Percentiles rank a stretch among this genome's conserved stretches.
Evolutionary conservation across 2,797 vertebrate species (phyloP).

Genomic region (Acrossocheilus wenchowensis): DNA sequence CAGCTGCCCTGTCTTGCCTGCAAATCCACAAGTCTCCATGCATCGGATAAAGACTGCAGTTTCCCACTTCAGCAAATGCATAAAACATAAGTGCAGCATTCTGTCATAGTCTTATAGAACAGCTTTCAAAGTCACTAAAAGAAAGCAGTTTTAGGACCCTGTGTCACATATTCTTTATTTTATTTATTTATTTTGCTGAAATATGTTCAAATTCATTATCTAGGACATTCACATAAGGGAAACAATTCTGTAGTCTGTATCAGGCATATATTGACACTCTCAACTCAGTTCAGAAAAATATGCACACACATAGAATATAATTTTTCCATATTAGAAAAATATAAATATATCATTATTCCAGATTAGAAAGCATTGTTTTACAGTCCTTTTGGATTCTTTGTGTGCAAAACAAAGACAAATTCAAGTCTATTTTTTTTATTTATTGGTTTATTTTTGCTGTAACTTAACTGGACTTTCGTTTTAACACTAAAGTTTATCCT

Average conservation of each 20-base stretch:
- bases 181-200: neutral
- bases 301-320: neutral
- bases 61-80: neutral
- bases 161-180: neutral
- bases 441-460: neutral
- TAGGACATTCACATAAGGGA: neutral
- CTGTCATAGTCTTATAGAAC: neutral
- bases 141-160: neutral
- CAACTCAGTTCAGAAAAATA: neutral
- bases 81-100: constrained; percentile 10
- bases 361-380: too few relatives aligned
- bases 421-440: neutral
- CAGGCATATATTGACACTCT: neutral
- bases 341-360: too few relatives aligned
- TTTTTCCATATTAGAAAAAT: too few relatives aligned
- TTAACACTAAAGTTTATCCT: neutral
- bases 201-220: neutral
- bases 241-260: neutral
- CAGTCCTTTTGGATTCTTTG: neutral
- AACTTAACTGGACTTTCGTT: neutral
- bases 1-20: constrained; percentile 4
- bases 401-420: neutral
- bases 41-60: neutral
- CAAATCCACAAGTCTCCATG: constrained; percentile 12
- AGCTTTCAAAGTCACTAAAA: neutral